Evolutionary conservation across 2,113 vertebrate species (phyloP).

Genomic region (Erythrolamprus reginae): DNA sequence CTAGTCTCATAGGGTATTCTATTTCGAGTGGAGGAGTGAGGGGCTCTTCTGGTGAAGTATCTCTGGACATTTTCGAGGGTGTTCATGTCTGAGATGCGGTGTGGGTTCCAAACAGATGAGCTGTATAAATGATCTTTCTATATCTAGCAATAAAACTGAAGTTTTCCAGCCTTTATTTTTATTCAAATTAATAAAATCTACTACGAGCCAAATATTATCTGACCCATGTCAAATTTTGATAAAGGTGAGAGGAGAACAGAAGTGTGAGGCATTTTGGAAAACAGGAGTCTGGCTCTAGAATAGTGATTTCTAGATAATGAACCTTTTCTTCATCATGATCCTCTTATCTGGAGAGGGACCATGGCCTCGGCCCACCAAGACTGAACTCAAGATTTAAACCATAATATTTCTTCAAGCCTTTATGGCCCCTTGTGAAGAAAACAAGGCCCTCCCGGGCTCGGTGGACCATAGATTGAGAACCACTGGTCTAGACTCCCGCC

Average conservation of each 20-base stretch:
- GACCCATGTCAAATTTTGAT: neutral
- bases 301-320: neutral
- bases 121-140: neutral
- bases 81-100: no score
- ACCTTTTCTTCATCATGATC: neutral
- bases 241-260: neutral
- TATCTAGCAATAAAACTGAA: neutral
- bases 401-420: neutral
- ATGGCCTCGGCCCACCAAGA: neutral
- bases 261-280: neutral
- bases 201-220: neutral
- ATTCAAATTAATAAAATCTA: neutral
- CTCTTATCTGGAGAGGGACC: neutral
- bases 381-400: neutral
- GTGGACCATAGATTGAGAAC: neutral
- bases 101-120: no score
- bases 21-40: no score
- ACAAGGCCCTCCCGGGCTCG: neutral
- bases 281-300: neutral
- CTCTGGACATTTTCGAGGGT: no score
- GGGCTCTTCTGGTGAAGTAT: no score
- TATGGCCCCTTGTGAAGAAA: neutral
- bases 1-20: no score
- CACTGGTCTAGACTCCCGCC: neutral
- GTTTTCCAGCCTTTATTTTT: neutral